Evolutionary conservation across 1,140 invertebrate species (phyloP), one percentile per base, ranked within the genome.

Genomic region (Hypothenemus hampei): DNA sequence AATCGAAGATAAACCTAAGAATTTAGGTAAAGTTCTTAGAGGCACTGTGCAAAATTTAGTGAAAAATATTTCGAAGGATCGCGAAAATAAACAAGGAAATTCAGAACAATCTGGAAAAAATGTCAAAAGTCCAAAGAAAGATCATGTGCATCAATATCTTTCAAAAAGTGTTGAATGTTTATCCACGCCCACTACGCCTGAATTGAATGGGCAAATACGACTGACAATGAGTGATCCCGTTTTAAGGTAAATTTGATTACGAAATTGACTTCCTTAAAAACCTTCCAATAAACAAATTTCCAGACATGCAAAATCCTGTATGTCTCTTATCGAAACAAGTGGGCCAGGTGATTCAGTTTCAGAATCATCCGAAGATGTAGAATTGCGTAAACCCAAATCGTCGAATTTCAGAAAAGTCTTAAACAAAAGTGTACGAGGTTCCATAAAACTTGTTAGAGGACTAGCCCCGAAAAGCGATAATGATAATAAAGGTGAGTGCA

Each of bases 281-380:
- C n/a, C n/a, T n/a, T n/a, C n/a, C n/a, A n/a, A n/a, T n/a, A n/a
- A n/a, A n/a, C n/a, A n/a, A n/a, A n/a, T n/a, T n/a, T n/a, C n/a
- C n/a, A n/a, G n/a, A n/a, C n/a, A n/a, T n/a, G n/a, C n/a, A n/a
- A n/a, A n/a, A n/a, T n/a, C n/a, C n/a, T n/a, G n/a, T n/a, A n/a
- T n/a, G n/a, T n/a, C n/a, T n/a, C n/a, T n/a, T n/a, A n/a, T n/a
- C n/a, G n/a, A n/a, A n/a, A n/a, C n/a, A n/a, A n/a, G n/a, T n/a
- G n/a, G n/a, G n/a, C n/a, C n/a, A n/a, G n/a, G n/a, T n/a, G 8
- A 8, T 31, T 19, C 19, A 29, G 33, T 20, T 3, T 16, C 50
- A n/a, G 51, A 45, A n/a, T 22, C n/a, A n/a, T n/a, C 21, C 26
- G 54, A 56, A 19, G 45, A 51, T 5, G 37, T 51, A 7, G 55